These are phyloP conservation scores for Petroica traversi DNA, from an alignment of 2,113 vertebrate species.

Conservation along the genomic window DNA sequence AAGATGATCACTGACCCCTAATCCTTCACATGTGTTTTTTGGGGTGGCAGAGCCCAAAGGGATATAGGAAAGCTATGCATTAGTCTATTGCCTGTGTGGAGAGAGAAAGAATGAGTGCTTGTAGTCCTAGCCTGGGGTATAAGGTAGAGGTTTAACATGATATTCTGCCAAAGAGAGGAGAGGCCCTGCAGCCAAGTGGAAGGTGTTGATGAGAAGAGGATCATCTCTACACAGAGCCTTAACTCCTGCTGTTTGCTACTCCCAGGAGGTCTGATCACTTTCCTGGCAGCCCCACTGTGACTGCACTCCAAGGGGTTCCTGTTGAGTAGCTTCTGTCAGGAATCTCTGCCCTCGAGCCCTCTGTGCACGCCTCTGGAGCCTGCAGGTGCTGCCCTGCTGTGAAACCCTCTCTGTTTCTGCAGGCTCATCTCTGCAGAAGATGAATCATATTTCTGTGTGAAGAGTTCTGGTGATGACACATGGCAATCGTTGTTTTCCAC, in stretches of 20 bases:
- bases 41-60: neutral
- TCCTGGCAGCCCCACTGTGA: rapidly evolving
- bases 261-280: neutral
- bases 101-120: neutral
- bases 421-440: neutral
- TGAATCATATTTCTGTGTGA: neutral
- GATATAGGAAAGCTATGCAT: neutral
- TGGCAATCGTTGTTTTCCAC: neutral
- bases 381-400: neutral
- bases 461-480: neutral
- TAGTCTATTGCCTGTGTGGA: neutral
- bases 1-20: neutral
- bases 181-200: neutral
- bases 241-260: rapidly evolving
- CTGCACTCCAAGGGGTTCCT: rapidly evolving
- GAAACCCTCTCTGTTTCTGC: neutral
- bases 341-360: neutral
- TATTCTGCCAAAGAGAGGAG: neutral
- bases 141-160: neutral
- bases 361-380: rapidly evolving
- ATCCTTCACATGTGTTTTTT: neutral
- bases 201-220: neutral
- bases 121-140: neutral
- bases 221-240: rapidly evolving
- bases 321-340: neutral